Evolutionary conservation across 1,140 invertebrate genomes (phyloP), one percentile per base, ranked within the genome.

Genomic region (Cydia splendana): DNA sequence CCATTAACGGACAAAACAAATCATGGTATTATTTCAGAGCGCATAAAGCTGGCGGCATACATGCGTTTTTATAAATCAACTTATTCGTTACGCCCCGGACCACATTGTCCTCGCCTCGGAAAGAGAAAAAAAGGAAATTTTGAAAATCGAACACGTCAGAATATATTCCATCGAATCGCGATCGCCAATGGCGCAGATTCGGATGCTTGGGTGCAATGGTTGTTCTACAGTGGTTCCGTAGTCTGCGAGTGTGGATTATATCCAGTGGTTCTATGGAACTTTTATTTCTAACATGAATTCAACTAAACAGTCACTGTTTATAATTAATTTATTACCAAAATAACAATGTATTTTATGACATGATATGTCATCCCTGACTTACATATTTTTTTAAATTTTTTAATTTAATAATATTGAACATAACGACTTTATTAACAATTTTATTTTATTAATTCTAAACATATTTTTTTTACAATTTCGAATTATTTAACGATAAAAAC

Each of bases 51-150:
- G 78, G 76, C 79, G 80, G 82, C 80, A 80, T 69, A 81, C 82
- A 84, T 79, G 82, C 78, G 76, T 84, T 86, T 85, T 83, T 88
- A 86, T 87, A 87, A 85, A 89, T 87, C 84, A 85, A 85, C 80
- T 84, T 85, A 86, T 89, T 87, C 87, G 87, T 88, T 89, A 83
- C 82, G 86, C 81, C 80, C 73, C 80, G 78, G 79, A 79, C 85
- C 79, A 80, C 87, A 86, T 89, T 86, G 86, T 89, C 84, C 84
- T 84, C 81, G 85, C 78, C 74, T 83, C 81, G 12, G 65, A 80
- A 81, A 81, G 73, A 77, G 76, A 82, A 84, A 83, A 85, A 82
- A 80, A 80, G 75, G 62, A 74, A 78, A 38, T 78, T 81, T 81
- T 81, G 69, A 82, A 84, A 86, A 81, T 83, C 79, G 80, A 83